Conservation (phyloP, 2,797 vertebrate species). For the Bradypodion pumilum region DNA sequence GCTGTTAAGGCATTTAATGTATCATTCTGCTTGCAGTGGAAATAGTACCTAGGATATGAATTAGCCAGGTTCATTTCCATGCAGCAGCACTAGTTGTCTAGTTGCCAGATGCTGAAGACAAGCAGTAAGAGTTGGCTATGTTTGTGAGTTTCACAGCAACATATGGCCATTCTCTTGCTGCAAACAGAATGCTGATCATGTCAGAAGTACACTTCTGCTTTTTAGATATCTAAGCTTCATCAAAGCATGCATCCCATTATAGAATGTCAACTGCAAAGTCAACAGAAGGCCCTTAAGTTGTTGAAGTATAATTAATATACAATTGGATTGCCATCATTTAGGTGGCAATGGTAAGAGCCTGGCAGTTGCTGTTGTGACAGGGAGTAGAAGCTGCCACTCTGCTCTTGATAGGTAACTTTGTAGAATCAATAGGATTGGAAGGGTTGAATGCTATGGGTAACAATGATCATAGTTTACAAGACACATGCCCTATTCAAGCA, state of each 20-base stretch:
- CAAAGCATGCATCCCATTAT: neutral
- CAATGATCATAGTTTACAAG: neutral
- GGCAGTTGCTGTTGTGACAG: neutral
- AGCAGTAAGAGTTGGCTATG: neutral
- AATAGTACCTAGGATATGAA: constrained; percentile 6
- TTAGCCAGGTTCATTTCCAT: neutral
- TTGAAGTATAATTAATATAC: neutral
- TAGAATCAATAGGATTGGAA: neutral
- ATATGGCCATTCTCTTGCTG: neutral
- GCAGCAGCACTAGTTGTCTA: neutral
- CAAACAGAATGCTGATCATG: neutral
- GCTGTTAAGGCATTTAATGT: neutral
- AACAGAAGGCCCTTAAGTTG: neutral
- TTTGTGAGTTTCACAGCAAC: neutral
- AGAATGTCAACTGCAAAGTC: neutral
- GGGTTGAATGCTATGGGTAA: neutral
- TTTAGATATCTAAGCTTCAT: neutral
- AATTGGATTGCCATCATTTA: neutral
- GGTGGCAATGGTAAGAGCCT: no score
- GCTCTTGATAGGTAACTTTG: neutral
- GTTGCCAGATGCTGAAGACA: neutral
- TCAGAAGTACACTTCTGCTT: neutral
- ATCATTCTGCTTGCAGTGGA: neutral
- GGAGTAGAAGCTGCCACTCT: neutral
- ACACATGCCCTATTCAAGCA: neutral